A percentile compares a stretch with the other conserved stretches of the same genome.
Conservation (phyloP, 2,888 invertebrate species). For the Caenorhabditis sp. region DNA sequence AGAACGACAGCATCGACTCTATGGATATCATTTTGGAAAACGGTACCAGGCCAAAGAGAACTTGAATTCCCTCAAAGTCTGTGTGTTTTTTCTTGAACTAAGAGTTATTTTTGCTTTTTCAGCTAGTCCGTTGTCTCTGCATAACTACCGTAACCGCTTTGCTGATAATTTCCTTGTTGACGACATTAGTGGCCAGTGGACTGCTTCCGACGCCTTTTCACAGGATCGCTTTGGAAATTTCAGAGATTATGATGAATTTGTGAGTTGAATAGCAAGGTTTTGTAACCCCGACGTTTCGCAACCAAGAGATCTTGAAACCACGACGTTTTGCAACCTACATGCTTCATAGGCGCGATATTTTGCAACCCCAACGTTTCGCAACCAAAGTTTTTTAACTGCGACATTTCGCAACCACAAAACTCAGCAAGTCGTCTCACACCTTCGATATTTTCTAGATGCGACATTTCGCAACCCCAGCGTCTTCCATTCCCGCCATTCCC, state of each 20-base stretch:
- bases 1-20: constrained; percentile 32
- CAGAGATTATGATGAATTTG: constrained; percentile 30
- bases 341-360: no score
- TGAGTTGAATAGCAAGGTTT: neutral
- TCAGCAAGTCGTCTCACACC: no score
- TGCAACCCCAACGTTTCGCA: no score
- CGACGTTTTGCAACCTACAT: no score
- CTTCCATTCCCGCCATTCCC: no score
- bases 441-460: no score
- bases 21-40: constrained; percentile 47
- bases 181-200: constrained; percentile 2
- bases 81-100: neutral
- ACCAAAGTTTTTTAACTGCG: no score
- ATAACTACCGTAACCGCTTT: neutral
- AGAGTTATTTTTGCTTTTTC: neutral
- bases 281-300: neutral
- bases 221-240: constrained; percentile 20
- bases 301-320: no score
- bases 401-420: no score
- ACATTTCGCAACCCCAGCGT: no score
- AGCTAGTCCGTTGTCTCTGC: constrained; percentile 34
- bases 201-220: constrained; percentile 6
- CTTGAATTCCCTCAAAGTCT: constrained; percentile 27
- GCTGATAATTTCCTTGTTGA: neutral
- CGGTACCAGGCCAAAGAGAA: constrained; percentile 40